A percentile compares a stretch with the other conserved stretches of the same genome.
Conservation (phyloP, 2,797 vertebrate genomes). For the Pampus argenteus region DNA sequence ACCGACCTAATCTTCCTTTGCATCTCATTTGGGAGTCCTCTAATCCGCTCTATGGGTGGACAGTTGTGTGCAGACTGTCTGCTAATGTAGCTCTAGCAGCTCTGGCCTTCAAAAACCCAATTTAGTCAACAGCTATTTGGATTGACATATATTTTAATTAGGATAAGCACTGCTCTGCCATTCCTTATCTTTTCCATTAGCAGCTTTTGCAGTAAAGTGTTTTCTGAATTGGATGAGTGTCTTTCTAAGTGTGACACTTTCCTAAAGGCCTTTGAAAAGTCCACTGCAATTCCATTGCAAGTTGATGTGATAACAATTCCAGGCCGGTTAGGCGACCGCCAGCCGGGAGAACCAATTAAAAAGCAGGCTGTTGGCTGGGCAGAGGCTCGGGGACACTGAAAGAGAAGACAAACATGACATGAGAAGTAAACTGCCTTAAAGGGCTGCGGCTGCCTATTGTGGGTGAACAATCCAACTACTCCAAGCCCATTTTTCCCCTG, state of each 20-base stretch:
- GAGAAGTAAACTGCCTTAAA: conserved; percentile 56
- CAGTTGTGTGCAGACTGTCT: conserved; percentile 66
- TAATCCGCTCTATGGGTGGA: conserved; percentile 71
- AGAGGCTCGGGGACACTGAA: conserved; percentile 41
- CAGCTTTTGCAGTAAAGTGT: conserved; percentile 21
- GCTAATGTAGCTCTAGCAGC: conserved; percentile 43
- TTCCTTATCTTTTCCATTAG: conserved; percentile 60
- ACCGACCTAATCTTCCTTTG: conserved; percentile 74
- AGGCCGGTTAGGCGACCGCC: conserved; percentile 49
- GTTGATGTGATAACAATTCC: conserved; percentile 49
- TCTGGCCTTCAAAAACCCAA: conserved; percentile 52
- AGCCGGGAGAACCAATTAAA: conserved; percentile 65
- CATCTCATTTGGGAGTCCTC: conserved; percentile 67
- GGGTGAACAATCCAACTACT: conserved; percentile 60
- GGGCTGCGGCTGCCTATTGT: conserved; percentile 58
- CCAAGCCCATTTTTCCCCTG: conserved; percentile 41
- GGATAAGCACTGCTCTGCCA: conserved; percentile 25
- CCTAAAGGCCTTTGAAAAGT: conserved; percentile 25
- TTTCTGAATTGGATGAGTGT: conserved; percentile 40
- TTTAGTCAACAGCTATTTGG: conserved; percentile 48
- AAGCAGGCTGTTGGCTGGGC: conserved; percentile 35
- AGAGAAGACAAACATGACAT: conserved; percentile 63
- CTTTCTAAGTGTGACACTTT: conserved; percentile 43
- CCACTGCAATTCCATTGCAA: conserved; percentile 36
- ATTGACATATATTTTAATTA: conserved; percentile 63